These are phyloP conservation scores for Tupiocoris notatus DNA, from an alignment of 2,888 invertebrate species.

Conservation along the genomic window DNA sequence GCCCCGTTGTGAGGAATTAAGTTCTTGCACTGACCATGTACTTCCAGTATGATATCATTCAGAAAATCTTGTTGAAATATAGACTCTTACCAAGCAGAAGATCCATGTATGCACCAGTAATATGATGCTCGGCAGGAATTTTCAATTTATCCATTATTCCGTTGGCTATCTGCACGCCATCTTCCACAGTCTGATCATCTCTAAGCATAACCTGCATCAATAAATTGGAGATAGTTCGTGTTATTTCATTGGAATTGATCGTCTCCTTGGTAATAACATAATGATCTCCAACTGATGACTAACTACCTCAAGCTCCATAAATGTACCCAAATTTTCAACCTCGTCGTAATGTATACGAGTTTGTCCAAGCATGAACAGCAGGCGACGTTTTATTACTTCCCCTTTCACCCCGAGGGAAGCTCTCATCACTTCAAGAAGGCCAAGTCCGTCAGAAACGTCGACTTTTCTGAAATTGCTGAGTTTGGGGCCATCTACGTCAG, in stretches of 20 bases:
- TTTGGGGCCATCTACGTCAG: slow-evolving; percentile 78
- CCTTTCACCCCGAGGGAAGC: slow-evolving; percentile 70
- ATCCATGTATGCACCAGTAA: slow-evolving; percentile 76
- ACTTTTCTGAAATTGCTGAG: slow-evolving; percentile 68
- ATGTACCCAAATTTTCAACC: slow-evolving; percentile 75
- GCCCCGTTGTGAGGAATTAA: too few relatives aligned
- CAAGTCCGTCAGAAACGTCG: slow-evolving; percentile 56
- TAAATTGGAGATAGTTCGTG: too few relatives aligned
- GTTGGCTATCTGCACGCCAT: slow-evolving; percentile 69
- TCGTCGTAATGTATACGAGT: slow-evolving; percentile 86
- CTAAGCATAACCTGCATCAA: slow-evolving; percentile 60
- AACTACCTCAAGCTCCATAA: slow-evolving; percentile 76
- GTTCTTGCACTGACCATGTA: too few relatives aligned
- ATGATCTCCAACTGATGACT: too few relatives aligned
- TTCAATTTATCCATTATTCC: slow-evolving; percentile 67
- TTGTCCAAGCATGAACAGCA: slow-evolving; percentile 74
- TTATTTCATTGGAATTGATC: too few relatives aligned
- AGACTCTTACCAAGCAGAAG: slow-evolving; percentile 54
- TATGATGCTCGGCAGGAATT: slow-evolving; percentile 63
- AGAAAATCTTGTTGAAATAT: neutral
- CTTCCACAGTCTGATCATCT: slow-evolving; percentile 64
- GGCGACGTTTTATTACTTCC: slow-evolving; percentile 71
- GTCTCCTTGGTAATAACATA: too few relatives aligned
- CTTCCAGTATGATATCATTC: too few relatives aligned
- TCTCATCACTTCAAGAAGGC: slow-evolving; percentile 58